phyloP scores from a whole-genome alignment of 2,888 invertebrate genomes.

The Schrankia costaestrigalis region DNA sequence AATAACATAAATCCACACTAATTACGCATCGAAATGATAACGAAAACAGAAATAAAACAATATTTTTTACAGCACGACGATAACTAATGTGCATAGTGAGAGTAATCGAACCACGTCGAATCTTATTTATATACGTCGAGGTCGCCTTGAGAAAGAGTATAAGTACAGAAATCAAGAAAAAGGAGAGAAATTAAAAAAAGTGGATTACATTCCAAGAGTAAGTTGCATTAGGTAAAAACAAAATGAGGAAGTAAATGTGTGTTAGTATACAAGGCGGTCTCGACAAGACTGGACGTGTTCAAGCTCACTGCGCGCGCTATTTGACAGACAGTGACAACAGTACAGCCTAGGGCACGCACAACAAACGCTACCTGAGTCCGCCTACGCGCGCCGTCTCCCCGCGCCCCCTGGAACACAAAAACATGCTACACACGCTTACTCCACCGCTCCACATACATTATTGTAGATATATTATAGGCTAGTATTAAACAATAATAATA shows the following conservation, averaged over 20 bases:
- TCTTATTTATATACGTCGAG: constrained; percentile 46
- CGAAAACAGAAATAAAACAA: constrained; percentile 71
- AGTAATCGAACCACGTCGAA: constrained; percentile 62
- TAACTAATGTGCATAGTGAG: constrained; percentile 79
- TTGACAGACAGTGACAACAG: constrained; percentile 78
- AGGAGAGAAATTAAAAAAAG: neutral
- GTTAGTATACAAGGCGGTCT: constrained; percentile 32
- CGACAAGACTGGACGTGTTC: constrained; percentile 59
- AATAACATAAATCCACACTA: constrained; percentile 76
- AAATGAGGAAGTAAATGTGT: constrained; percentile 4
- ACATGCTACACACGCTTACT: constrained; percentile 74
- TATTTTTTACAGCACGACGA: constrained; percentile 77
- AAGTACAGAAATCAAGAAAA: neutral
- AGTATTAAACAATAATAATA: too few species aligned
- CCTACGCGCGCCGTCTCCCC: constrained; percentile 72
- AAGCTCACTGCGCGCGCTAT: constrained; percentile 75
- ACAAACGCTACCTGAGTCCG: constrained; percentile 78
- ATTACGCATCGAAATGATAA: constrained; percentile 76
- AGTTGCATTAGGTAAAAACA: constrained; percentile 7
- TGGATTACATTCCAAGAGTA: neutral
- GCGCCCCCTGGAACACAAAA: constrained; percentile 79
- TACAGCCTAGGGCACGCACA: constrained; percentile 81
- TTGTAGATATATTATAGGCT: constrained; percentile 2
- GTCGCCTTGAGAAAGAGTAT: constrained; percentile 42
- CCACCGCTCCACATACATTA: constrained; percentile 44